These are phyloP conservation scores for Neodiprion pinetum DNA, from an alignment of 1,140 invertebrate genomes.

Conservation along the genomic window DNA sequence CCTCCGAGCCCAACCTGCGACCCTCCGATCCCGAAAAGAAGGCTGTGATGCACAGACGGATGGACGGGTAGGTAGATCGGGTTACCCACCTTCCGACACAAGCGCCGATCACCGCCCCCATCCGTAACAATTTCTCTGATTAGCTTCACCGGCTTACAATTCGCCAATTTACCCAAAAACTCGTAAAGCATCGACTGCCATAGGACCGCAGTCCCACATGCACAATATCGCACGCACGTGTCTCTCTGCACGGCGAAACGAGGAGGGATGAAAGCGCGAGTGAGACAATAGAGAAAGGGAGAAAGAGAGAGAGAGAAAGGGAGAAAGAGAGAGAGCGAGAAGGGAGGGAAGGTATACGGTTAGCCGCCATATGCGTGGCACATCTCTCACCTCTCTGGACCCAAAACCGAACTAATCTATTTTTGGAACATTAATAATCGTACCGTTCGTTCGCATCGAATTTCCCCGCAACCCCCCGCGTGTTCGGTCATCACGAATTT, in stretches of 20 bases:
- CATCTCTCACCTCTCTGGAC: conserved; percentile 30
- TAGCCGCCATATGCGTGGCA: conserved; percentile 39
- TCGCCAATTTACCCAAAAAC: conserved; percentile 55
- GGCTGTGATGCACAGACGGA: neutral
- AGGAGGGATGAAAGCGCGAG: neutral
- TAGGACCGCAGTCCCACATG: conserved; percentile 19
- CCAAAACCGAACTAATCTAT: conserved; percentile 14
- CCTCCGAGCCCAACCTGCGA: conserved; percentile 18
- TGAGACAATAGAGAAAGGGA: neutral
- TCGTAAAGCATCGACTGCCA: conserved; percentile 45
- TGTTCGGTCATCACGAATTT: neutral
- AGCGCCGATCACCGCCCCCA: conserved; percentile 50
- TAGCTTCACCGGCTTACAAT: conserved; percentile 50
- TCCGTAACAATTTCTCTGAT: conserved; percentile 57
- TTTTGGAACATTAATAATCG: conserved; percentile 10
- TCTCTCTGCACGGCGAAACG: conserved; percentile 9
- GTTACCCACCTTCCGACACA: conserved; percentile 45
- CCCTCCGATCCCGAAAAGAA: conserved; percentile 4
- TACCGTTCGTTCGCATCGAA: neutral
- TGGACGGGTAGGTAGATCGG: conserved; percentile 42
- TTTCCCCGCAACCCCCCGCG: neutral
- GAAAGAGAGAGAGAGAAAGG: neutral
- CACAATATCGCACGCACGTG: conserved; percentile 15
- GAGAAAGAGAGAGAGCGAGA: neutral
- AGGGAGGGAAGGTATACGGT: conserved; percentile 21